Percentiles rank a stretch among this genome's conserved stretches.
These are phyloP conservation scores for Ceriagrion tenellum DNA, from an alignment of 2,888 invertebrate species.

Conservation along the genomic window DNA sequence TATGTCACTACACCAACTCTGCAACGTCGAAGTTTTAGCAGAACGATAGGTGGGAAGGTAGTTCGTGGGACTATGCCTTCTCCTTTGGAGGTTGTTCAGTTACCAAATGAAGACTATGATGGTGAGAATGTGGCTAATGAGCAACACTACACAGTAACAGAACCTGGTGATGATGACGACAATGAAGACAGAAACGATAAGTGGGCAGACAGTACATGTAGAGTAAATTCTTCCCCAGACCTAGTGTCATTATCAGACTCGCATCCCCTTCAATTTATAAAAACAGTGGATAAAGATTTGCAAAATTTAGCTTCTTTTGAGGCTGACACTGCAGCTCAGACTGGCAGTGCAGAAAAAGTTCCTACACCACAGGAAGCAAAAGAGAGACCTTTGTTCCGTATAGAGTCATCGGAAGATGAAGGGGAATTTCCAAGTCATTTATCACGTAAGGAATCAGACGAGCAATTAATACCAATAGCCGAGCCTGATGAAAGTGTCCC, in stretches of 20 bases:
- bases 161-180: constrained; percentile 71
- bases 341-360: constrained; percentile 9
- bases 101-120: constrained; percentile 74
- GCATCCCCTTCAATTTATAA: constrained; percentile 53
- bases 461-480: not conserved
- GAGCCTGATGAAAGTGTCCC: not conserved
- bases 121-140: constrained; percentile 74
- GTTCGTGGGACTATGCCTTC: constrained; percentile 75
- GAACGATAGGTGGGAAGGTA: constrained; percentile 75
- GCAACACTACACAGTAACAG: constrained; percentile 72
- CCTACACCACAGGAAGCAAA: constrained; percentile 71
- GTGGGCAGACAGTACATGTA: constrained; percentile 71
- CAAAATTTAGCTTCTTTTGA: constrained; percentile 36
- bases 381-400: constrained; percentile 78
- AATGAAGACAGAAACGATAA: constrained; percentile 70
- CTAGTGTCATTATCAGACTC: constrained; percentile 69
- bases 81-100: constrained; percentile 76
- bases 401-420: constrained; percentile 78
- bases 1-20: constrained; percentile 77
- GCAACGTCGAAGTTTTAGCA: constrained; percentile 74
- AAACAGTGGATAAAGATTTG: constrained; percentile 51
- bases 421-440: constrained; percentile 38
- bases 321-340: not conserved
- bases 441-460: not conserved
- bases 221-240: constrained; percentile 71